Conservation (phyloP, 2,888 invertebrate species). For the Yponomeuta sedellus region DNA sequence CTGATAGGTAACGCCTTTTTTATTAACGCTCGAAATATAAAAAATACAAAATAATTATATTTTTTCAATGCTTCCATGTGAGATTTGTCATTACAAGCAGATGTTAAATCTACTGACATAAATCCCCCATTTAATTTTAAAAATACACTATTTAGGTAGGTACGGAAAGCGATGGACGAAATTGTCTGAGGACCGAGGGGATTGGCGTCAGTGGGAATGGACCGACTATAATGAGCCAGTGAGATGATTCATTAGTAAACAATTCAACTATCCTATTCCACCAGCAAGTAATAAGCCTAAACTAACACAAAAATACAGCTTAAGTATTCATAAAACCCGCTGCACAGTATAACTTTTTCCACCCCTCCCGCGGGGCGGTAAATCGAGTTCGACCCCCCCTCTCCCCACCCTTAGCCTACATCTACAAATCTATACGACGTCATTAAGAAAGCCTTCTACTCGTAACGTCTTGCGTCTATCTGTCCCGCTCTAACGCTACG, state of each 20-base stretch:
- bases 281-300: background rate
- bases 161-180: too few species aligned
- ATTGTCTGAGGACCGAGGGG: too few species aligned
- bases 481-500: constrained; percentile 39
- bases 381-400: constrained; percentile 28
- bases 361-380: constrained; percentile 34
- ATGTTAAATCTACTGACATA: too few species aligned
- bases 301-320: constrained; percentile 36
- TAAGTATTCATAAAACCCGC: constrained; percentile 49
- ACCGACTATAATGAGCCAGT: too few species aligned
- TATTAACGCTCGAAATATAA: too few species aligned
- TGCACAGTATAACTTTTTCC: constrained; percentile 55
- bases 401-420: constrained; percentile 37
- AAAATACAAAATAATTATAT: too few species aligned
- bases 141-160: too few species aligned
- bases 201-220: too few species aligned
- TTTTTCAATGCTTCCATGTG: too few species aligned
- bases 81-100: too few species aligned
- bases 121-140: too few species aligned
- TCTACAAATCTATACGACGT: constrained; percentile 73
- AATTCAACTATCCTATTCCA: background rate
- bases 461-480: constrained; percentile 61
- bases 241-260: background rate
- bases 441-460: constrained; percentile 66
- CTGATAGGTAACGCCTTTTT: too few species aligned